Conservation (phyloP, 1,140 invertebrate species). For the Brachionus calyciflorus region DNA sequence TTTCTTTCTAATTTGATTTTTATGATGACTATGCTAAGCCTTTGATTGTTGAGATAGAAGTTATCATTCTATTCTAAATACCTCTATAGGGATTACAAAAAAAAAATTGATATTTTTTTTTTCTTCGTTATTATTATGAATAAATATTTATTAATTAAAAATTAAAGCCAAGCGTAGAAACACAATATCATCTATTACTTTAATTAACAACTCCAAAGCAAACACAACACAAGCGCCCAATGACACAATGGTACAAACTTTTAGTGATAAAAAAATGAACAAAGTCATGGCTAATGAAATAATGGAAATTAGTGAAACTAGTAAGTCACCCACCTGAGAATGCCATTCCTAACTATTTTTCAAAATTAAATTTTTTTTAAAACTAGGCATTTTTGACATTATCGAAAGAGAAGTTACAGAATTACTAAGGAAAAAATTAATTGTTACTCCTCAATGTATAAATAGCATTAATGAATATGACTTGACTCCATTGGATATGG, state of each 20-base stretch:
- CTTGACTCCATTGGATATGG: slow-evolving; percentile 81
- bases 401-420: slow-evolving; percentile 8
- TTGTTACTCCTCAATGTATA: background rate
- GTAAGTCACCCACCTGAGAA: background rate
- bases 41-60: no score
- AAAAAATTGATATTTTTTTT: background rate
- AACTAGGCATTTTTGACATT: slow-evolving; percentile 35
- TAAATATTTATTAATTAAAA: slow-evolving; percentile 8
- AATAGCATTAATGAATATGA: slow-evolving; percentile 73
- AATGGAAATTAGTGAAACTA: background rate
- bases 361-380: background rate
- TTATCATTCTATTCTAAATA: no score
- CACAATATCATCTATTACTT: slow-evolving; percentile 34
- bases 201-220: background rate
- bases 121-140: background rate
- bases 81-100: no score
- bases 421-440: slow-evolving; percentile 3
- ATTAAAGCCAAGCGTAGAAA: slow-evolving; percentile 42
- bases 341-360: background rate
- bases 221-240: background rate
- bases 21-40: no score
- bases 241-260: slow-evolving; percentile 1
- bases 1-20: no score
- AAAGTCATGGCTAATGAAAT: slow-evolving; percentile 22
- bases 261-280: background rate